Base-by-base conservation (phyloP, 2,888 invertebrate genomes). In the Eristalinus aeneus region DNA sequence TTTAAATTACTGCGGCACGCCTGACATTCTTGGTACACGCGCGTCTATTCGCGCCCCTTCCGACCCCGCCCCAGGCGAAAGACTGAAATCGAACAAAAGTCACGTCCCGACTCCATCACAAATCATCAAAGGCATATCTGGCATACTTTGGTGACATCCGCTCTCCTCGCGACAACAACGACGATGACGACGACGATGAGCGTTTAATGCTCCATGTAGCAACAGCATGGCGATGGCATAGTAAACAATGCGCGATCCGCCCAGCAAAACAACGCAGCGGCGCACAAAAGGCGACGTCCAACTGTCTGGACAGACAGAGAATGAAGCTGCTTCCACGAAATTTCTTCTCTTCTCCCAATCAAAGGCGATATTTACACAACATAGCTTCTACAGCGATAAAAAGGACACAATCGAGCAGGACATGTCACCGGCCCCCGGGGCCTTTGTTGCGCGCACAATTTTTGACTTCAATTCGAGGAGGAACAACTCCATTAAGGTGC, bases 1-100 rank as follows among this genome's bases (percentile, higher is more conserved):
- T 86, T 85, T 82, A 78, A 86, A 82, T 86, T 86, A 86, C 67
- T 86, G 86, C 77, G 86, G 86, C 86, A 86, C 86, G 86, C 86
- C 86, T 82, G 86, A 86, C 86, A 86, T 82, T 86, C 82, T 67
- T 82, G 65, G 36, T 82, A 56, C 23, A 82, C 86, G 82, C 56
- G 86, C 77, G 77, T 81, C 73, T 67, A n/a, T 20, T 16, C 22
- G 46, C 16, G 10, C 22, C 23, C 23, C 23, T 8, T 1, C 9
- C 56, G 5, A 39, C n/a, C 39, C n/a, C 1, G 5, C 2, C 12
- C 34, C 34, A 9, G 34, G 1, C 6, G 9, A 34, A 64, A 67
- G 68, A 12, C 36, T 20, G 58, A 64, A 80, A 76, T 63, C 46
- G n/a, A 74, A 82, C 86, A 82, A 86, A 86, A 86, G 86, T 86